Base-by-base conservation (phyloP, 2,113 vertebrate species). In the Rhagologus leucostigma region DNA sequence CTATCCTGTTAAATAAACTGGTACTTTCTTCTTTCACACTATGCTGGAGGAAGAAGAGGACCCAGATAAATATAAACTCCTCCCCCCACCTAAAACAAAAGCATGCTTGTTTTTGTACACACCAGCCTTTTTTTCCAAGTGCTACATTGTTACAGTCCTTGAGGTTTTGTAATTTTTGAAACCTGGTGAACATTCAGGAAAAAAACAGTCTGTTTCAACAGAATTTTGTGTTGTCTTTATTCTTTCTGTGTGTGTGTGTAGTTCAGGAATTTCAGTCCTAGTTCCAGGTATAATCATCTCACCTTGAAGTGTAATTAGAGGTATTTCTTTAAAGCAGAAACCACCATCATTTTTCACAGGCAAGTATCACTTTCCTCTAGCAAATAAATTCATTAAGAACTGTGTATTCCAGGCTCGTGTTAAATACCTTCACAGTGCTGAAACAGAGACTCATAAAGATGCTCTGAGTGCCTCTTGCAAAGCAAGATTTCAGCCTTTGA, bases 161-260 rank as follows among this genome's bases (percentile, higher is more conserved):
- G 75, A 91, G 47, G 24, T 62, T 90, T 96, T 95, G 93, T 93
- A 93, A 63, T 77, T 93, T 94, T 83, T 79, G 90, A 56, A 85
- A 96, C 56, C 47, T 89, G 69, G 57, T 89, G 76, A 78, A 56
- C 37, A 33, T 67, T 82, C 37, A 75, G 85, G 18, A 55, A 52
- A 69, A 84, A 77, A 81, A 29, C 33, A 75, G 53, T 16, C 21
- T 90, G 49, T 93, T 95, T 92, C 65, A 93, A 95, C 83, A 64
- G 29, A 71, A 60, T 80, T 41, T 33, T 42, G 49, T 89, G 33
- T 64, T 67, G 84, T 77, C 55, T 90, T 96, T 29, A 22, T 93
- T 95, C 93, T 55, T 49, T 62, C 84, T 59, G 0, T 65, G 50
- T 47, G 18, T 11, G 21, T 57, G 33, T 23, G 1, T 18, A 60